Conservation (phyloP, 1,140 invertebrate species). For the Solenopsis invicta region DNA sequence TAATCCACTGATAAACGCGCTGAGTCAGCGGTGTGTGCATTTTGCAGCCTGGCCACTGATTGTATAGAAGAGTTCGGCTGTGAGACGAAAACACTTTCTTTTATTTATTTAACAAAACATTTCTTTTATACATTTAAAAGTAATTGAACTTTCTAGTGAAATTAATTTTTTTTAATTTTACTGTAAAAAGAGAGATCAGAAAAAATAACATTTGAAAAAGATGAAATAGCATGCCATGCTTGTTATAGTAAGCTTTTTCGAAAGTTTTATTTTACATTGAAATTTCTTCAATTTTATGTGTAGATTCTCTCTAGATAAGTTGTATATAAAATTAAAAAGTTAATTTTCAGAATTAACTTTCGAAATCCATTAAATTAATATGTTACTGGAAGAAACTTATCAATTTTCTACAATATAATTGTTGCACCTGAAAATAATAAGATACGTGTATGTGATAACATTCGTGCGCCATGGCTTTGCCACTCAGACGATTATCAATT, state of each 20-base stretch:
- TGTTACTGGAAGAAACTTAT: neutral
- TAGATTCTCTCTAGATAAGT: neutral
- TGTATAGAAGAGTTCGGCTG: constrained; percentile 13
- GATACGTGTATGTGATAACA: neutral
- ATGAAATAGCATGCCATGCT: neutral
- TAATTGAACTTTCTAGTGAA: no score
- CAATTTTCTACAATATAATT: neutral
- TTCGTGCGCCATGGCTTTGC: neutral
- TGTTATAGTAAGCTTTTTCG: neutral
- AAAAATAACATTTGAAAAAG: neutral
- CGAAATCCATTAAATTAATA: neutral
- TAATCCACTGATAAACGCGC: constrained; percentile 56
- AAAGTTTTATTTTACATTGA: no score
- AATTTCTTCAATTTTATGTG: neutral
- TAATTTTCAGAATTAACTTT: neutral
- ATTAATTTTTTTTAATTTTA: constrained; percentile 2
- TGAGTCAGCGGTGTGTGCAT: constrained; percentile 45
- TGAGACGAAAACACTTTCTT: neutral
- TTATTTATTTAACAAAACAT: no score
- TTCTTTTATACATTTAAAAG: neutral
- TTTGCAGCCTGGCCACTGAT: constrained; percentile 15
- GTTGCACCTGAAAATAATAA: neutral
- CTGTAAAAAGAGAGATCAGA: neutral
- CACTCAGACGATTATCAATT: neutral
- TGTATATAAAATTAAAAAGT: neutral